Conservation (phyloP, 2,888 invertebrate genomes). For the Prostheceraeus crozeri region DNA sequence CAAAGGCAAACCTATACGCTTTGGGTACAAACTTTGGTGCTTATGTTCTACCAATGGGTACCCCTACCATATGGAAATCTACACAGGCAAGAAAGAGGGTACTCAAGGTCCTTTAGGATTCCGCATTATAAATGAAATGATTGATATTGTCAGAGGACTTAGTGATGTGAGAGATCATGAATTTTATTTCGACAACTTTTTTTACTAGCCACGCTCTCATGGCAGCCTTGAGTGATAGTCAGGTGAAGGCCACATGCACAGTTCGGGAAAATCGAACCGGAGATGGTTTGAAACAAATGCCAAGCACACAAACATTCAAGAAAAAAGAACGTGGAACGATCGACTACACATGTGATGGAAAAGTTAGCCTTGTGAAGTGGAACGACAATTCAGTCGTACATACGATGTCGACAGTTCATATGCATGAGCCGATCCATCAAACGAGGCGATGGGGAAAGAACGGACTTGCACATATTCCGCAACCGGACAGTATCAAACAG, state of each 20-base stretch:
- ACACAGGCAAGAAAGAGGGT: conserved; percentile 5
- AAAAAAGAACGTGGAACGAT: conserved; percentile 22
- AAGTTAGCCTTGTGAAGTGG: conserved; percentile 9
- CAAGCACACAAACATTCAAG: conserved; percentile 2
- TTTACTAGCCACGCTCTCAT: conserved; percentile 8
- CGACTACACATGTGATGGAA: conserved; percentile 6
- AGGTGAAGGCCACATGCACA: conserved; percentile 10
- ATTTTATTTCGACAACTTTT: conserved; percentile 25
- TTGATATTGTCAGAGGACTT: conserved; percentile 11
- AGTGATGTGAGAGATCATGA: neutral
- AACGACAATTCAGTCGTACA: conserved; percentile 7
- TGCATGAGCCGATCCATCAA: neutral
- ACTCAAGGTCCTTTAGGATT: conserved; percentile 13
- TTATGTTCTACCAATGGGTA: conserved; percentile 16
- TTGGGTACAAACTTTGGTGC: conserved; percentile 25
- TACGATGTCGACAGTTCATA: neutral
- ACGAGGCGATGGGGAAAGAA: neutral
- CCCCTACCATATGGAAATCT: conserved; percentile 12
- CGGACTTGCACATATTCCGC: neutral
- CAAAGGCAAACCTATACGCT: conserved; percentile 22
- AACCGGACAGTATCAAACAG: neutral
- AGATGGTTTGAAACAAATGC: neutral
- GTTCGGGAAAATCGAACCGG: conserved; percentile 25
- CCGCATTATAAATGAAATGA: conserved; percentile 10
- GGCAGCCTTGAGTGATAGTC: neutral